Conservation (phyloP, 2,797 vertebrate species). For the Squalus acanthias region DNA sequence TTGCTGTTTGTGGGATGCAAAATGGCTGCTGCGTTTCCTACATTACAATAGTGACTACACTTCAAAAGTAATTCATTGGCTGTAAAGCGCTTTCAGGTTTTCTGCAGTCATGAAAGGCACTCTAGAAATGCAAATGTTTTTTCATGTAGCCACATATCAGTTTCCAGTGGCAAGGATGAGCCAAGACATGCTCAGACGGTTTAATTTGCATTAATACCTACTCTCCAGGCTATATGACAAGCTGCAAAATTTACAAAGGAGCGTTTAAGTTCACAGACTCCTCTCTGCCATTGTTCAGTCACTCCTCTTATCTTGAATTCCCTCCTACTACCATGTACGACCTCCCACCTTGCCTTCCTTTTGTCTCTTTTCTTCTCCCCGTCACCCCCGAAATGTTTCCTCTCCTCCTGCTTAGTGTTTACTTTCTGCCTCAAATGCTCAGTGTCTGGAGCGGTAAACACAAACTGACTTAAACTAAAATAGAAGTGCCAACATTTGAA, state of each 20-base stretch:
- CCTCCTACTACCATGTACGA: neutral
- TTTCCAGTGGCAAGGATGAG: neutral
- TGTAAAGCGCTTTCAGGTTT: neutral
- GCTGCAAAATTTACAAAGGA: neutral
- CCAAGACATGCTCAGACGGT: neutral
- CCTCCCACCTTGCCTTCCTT: neutral
- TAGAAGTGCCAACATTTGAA: neutral
- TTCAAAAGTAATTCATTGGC: neutral
- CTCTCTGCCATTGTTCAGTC: neutral
- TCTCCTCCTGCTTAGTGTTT: neutral
- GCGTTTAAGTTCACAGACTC: neutral
- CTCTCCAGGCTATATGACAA: neutral
- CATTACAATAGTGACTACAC: neutral
- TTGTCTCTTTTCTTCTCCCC: neutral
- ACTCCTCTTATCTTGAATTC: neutral
- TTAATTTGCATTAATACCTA: neutral
- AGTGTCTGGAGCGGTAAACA: neutral
- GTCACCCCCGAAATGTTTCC: neutral
- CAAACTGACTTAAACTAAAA: neutral
- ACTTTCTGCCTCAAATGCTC: neutral
- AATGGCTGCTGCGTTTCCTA: too few species aligned
- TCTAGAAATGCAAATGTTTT: too few species aligned
- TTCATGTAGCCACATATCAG: neutral
- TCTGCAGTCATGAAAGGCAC: neutral
- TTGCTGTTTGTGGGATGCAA: too few species aligned